These are phyloP conservation scores for Pandion haliaetus DNA, from an alignment of 2,113 vertebrate species.

Conservation along the genomic window DNA sequence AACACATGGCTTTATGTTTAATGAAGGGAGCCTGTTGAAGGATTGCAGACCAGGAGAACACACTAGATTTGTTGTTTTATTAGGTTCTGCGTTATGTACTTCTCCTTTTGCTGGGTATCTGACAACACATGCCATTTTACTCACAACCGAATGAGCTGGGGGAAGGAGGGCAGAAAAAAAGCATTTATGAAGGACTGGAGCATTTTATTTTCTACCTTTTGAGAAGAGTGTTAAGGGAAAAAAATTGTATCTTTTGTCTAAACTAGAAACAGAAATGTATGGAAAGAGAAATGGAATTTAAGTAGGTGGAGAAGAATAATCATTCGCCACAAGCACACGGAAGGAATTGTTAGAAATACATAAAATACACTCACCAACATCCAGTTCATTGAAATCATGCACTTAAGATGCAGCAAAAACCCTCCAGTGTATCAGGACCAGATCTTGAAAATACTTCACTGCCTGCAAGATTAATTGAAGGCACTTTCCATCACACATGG, in stretches of 20 bases:
- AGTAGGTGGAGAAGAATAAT: not conserved
- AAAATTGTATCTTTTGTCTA: not conserved
- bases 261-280: constrained; percentile 3
- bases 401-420: not conserved
- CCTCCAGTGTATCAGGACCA: not conserved
- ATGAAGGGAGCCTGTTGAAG: constrained; percentile 43
- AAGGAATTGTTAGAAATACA: not conserved
- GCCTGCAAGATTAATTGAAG: not conserved
- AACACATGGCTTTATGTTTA: constrained; percentile 46
- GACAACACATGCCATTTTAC: not conserved
- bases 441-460: not conserved
- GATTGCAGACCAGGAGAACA: constrained; percentile 32
- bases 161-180: not conserved
- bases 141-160: not conserved
- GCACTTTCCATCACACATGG: not conserved
- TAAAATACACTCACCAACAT: not conserved
- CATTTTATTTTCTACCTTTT: constrained; percentile 11
- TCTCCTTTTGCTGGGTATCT: not conserved
- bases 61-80: constrained; percentile 49
- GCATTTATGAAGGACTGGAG: not conserved
- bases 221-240: not conserved
- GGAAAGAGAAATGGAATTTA: not conserved
- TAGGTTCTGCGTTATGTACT: constrained; percentile 32
- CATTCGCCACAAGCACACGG: not conserved
- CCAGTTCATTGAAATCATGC: not conserved